Evolutionary conservation across 1,140 invertebrate species (phyloP), one percentile per base, ranked within the genome.

Genomic region (Ceratoteleas bidentatus): DNA sequence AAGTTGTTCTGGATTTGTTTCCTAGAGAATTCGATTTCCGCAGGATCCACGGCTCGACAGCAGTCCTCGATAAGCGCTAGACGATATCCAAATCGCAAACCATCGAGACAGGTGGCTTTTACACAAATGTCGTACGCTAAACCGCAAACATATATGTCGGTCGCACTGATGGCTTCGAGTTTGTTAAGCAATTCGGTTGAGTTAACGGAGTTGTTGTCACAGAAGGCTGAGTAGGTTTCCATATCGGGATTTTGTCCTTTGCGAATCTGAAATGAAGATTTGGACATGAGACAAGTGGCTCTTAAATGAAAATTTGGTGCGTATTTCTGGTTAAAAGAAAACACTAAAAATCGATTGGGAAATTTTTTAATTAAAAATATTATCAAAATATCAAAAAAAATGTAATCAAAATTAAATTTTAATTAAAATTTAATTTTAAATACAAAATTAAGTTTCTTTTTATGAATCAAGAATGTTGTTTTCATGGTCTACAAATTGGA

Each of bases 211-310:
- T 93, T 93, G 87, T 96, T 96, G 84, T 96, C 96, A 90, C 91
- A 94, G 88, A 97, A 97, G n/a, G 93, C 96, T 0, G 96, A 96
- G 89, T 97, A 97, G 0, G 94, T 93, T 81, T 97, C 96, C 7
- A 96, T 92, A 45, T 96, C 93, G 0, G 95, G 92, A 81, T 96
- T 92, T 9, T 93, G 93, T 16, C 96, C 96, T 89, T 96, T 97
- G 68, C 93, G 92, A 33, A 96, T 92, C 89, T 94, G 91, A 6
- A 93, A 89, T 8, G n/a, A n/a, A n/a, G n/a, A n/a, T n/a, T n/a
- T n/a, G n/a, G n/a, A n/a, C n/a, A n/a, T n/a, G n/a, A n/a, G n/a
- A n/a, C n/a, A n/a, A n/a, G n/a, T n/a, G n/a, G n/a, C n/a, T n/a
- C n/a, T n/a, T n/a, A n/a, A n/a, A n/a, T n/a, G n/a, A n/a, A n/a